Percentiles rank a stretch among this genome's conserved stretches.
Conservation (phyloP, 1,140 invertebrate species). For the Sitobion miscanthi region DNA sequence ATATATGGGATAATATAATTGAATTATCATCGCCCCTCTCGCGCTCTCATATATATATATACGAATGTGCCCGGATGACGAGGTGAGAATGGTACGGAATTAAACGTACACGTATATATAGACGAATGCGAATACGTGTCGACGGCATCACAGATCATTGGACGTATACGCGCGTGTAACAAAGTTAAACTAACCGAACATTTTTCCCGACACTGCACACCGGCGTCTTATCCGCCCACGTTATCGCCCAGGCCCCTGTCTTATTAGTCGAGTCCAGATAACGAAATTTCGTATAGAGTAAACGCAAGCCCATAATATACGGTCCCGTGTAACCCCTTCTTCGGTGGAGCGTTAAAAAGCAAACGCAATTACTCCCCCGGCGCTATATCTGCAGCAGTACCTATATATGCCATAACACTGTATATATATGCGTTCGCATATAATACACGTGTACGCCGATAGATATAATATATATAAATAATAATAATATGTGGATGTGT, state of each 20-base stretch:
- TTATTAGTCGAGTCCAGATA: conserved; percentile 48
- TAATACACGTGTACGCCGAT: not conserved
- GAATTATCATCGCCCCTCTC: conserved; percentile 25
- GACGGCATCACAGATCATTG: conserved; percentile 36
- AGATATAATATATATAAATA: not conserved
- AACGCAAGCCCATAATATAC: not conserved
- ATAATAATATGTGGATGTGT: not conserved
- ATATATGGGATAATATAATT: conserved; percentile 19
- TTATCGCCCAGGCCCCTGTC: not conserved
- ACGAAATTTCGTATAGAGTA: conserved; percentile 33
- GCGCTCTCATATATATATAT: not conserved
- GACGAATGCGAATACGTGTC: conserved; percentile 17
- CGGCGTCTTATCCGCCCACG: not conserved
- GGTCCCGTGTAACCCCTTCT: not conserved
- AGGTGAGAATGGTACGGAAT: not conserved
- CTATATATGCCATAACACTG: not conserved
- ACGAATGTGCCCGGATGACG: not conserved
- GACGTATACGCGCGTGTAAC: conserved; percentile 23
- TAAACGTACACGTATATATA: not conserved
- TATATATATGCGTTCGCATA: not conserved
- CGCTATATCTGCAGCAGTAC: not conserved
- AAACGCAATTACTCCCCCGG: conserved; percentile 34
- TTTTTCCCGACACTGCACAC: not conserved
- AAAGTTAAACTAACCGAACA: conserved; percentile 56
- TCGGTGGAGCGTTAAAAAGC: conserved; percentile 29